Conservation (phyloP, 2,888 invertebrate genomes). For the Hirtodrosophila confusa region DNA sequence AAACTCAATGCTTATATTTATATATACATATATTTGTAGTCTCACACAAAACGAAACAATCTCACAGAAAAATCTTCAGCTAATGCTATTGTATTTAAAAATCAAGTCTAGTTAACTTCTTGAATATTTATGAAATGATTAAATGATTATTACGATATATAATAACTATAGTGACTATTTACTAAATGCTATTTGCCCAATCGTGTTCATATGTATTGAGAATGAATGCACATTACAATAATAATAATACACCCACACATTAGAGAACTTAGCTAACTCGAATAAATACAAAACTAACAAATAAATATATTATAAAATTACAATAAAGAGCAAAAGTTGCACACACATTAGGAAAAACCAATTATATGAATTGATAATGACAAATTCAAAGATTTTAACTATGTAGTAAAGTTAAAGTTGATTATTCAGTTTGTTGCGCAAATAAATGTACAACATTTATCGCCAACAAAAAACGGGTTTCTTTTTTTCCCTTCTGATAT, state of each 20-base stretch:
- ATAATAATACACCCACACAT: conserved; percentile 28
- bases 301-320: background rate
- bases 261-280: conserved; percentile 19
- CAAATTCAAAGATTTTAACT: conserved; percentile 27
- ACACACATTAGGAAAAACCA: conserved; percentile 22
- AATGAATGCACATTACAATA: conserved; percentile 56
- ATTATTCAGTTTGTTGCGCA: conserved; percentile 55
- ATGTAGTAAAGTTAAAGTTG: conserved; percentile 43
- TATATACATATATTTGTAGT: conserved; percentile 33
- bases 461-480: conserved; percentile 35
- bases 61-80: conserved; percentile 40
- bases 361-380: background rate
- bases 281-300: conserved; percentile 9
- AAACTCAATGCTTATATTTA: conserved; percentile 36
- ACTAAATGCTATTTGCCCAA: conserved; percentile 66
- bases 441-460: conserved; percentile 55
- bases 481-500: conserved; percentile 20
- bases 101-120: conserved; percentile 68
- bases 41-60: conserved; percentile 27
- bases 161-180: conserved; percentile 75
- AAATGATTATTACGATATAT: conserved; percentile 45
- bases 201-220: conserved; percentile 63
- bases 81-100: conserved; percentile 58
- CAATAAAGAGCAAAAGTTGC: conserved; percentile 16
- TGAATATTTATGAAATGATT: conserved; percentile 54